phyloP scores from a whole-genome alignment of 2,113 vertebrate species.

The Sitta europaea region DNA sequence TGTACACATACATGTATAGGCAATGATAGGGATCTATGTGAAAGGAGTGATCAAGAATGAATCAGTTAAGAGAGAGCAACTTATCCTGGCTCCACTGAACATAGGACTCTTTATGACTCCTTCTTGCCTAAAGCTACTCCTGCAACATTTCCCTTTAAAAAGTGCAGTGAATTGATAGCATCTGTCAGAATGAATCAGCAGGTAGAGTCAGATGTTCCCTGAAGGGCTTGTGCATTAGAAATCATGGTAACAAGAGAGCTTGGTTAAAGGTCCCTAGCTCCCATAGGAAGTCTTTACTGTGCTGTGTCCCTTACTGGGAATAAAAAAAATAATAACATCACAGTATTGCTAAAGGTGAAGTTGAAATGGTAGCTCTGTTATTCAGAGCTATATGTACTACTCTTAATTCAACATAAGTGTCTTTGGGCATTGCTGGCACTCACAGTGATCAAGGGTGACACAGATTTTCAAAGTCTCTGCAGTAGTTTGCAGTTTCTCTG shows the following conservation, averaged over 20 bases:
- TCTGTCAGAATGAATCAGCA: slow-evolving; percentile 15
- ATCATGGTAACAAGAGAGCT: neutral
- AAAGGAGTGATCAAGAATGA: neutral
- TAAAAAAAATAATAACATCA: neutral
- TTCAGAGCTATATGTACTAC: neutral
- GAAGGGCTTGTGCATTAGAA: neutral
- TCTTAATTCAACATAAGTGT: neutral
- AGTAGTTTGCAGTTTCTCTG: neutral
- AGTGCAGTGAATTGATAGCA: neutral
- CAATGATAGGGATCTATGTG: neutral
- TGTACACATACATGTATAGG: neutral
- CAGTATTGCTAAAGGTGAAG: neutral
- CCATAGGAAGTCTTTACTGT: neutral
- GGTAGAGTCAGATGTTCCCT: neutral
- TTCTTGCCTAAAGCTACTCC: neutral
- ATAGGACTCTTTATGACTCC: neutral
- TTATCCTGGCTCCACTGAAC: neutral
- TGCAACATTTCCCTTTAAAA: neutral
- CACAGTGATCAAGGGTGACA: neutral
- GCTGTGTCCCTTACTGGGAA: neutral
- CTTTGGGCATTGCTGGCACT: neutral
- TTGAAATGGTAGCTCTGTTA: neutral
- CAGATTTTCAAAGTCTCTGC: neutral
- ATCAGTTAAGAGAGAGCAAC: neutral
- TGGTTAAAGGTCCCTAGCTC: neutral